phyloP scores from a whole-genome alignment of 2,888 invertebrate genomes.

The Noctuana brunneofusca region DNA sequence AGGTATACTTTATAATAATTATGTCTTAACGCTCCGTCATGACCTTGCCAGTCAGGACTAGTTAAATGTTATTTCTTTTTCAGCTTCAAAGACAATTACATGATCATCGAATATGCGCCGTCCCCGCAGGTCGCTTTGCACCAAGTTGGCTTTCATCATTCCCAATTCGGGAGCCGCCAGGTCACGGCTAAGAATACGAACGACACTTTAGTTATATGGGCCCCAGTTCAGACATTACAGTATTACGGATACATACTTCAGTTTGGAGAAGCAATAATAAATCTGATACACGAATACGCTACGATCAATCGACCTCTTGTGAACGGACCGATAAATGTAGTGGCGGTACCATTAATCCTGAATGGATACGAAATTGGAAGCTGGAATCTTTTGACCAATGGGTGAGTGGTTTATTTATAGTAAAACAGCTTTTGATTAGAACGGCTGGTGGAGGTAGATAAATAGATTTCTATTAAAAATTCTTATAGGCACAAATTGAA shows the following conservation, averaged over 20 bases:
- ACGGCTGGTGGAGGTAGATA: no score
- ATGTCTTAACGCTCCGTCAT: neutral
- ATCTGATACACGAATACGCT: slow-evolving; percentile 63
- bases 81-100: slow-evolving; percentile 53
- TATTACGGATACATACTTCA: slow-evolving; percentile 60
- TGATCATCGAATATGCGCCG: slow-evolving; percentile 60
- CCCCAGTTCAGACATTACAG: slow-evolving; percentile 51
- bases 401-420: slow-evolving; percentile 51
- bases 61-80: slow-evolving; percentile 32
- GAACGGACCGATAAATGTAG: slow-evolving; percentile 67
- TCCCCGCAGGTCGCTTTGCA: slow-evolving; percentile 70
- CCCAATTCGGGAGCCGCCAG: slow-evolving; percentile 52
- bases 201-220: slow-evolving; percentile 67
- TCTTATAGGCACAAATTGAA: no score
- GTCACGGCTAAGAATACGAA: slow-evolving; percentile 49
- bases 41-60: no score
- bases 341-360: slow-evolving; percentile 61
- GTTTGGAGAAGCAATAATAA: slow-evolving; percentile 61
- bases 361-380: slow-evolving; percentile 68
- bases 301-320: slow-evolving; percentile 54
- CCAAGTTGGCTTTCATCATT: slow-evolving; percentile 71
- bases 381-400: slow-evolving; percentile 73
- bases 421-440: neutral
- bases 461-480: no score
- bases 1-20: no score